Base-by-base conservation (phyloP, 2,113 vertebrate genomes). In the Brienomyrus longianalis region DNA sequence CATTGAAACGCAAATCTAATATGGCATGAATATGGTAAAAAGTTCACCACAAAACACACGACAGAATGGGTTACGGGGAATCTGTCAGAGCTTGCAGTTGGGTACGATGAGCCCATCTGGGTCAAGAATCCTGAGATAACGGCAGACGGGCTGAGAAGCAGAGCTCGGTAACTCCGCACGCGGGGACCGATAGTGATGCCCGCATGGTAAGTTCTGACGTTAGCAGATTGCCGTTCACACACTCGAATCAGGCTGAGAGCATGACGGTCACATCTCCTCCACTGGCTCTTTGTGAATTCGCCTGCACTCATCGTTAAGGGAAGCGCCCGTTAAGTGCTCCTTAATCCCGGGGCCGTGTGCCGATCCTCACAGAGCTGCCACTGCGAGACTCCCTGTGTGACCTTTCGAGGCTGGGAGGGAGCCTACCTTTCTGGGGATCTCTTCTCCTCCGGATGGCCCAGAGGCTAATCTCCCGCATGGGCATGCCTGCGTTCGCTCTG, bases 401-500 rank as follows among this genome's bases (percentile, higher is more conserved):
- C 35, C 31, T 43, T 13, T 13, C 15, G 35, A 80, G 35, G 74
- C 74, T 80, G 74, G 74, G 35, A 5, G 35, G 31, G 35, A 80
- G 35, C 83, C 56, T 90, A 91, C 91, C 88, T 92, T 90, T 92
- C 62, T 62, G 85, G 0, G 5, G 23, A 27, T 31, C 0, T 0
- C 39, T 91, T 86, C 87, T 91, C 1, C 0, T 92, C 83, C 90
- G 91, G 85, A 13, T 77, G 83, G 89, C 92, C 93, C 89, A 92
- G 54, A 91, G 89, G 50, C 0, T 0, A 21, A 89, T 50, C 62
- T 83, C 90, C 91, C 47, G 83, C 47, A 90, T 91, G 90, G n/a
- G 47, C 8, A 9, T 91, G 87, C 83, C 89, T 47, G 51, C 59
- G 66, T 51, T 23, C 43, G 35, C 66, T 92, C 90, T 89, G 83